These are phyloP conservation scores for Drosophila basisetae DNA, from an alignment of 2,888 invertebrate genomes.

Conservation along the genomic window DNA sequence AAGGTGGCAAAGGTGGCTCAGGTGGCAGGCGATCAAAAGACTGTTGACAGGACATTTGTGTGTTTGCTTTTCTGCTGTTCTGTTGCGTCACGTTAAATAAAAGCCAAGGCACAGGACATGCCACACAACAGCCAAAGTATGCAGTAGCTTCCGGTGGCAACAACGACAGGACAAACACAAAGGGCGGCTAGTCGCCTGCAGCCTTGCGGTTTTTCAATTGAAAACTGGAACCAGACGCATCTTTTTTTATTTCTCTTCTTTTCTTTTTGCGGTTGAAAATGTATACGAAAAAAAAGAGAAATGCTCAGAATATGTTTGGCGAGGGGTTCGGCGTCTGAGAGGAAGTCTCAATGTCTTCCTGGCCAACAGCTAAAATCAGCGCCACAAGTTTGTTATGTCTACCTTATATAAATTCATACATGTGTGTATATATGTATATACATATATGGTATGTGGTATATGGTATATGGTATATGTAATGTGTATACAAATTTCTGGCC, in stretches of 20 bases:
- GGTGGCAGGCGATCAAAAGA: constrained; percentile 64
- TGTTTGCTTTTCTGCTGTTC: constrained; percentile 52
- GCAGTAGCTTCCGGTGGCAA: constrained; percentile 67
- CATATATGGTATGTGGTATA: neutral
- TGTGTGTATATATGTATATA: neutral
- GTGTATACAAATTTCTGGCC: constrained; percentile 7
- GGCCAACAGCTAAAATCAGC: constrained; percentile 12
- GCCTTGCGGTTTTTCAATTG: constrained; percentile 79
- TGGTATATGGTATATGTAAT: neutral
- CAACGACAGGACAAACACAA: constrained; percentile 17
- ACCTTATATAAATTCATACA: neutral
- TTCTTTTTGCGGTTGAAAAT: constrained; percentile 62
- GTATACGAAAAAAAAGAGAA: constrained; percentile 47
- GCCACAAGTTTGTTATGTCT: constrained; percentile 6
- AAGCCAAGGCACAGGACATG: constrained; percentile 73
- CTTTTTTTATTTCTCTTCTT: neutral
- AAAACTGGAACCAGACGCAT: constrained; percentile 40
- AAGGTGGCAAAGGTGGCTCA: constrained; percentile 39
- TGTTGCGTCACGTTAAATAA: constrained; percentile 80
- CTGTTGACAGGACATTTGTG: constrained; percentile 69
- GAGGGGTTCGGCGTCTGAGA: constrained; percentile 7
- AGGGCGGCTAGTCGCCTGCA: constrained; percentile 58
- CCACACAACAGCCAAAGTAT: constrained; percentile 22
- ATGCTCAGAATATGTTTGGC: constrained; percentile 36
- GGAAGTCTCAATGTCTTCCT: constrained; percentile 63